Conservation (phyloP, 2,113 vertebrate species). For the Lates calcarifer region DNA sequence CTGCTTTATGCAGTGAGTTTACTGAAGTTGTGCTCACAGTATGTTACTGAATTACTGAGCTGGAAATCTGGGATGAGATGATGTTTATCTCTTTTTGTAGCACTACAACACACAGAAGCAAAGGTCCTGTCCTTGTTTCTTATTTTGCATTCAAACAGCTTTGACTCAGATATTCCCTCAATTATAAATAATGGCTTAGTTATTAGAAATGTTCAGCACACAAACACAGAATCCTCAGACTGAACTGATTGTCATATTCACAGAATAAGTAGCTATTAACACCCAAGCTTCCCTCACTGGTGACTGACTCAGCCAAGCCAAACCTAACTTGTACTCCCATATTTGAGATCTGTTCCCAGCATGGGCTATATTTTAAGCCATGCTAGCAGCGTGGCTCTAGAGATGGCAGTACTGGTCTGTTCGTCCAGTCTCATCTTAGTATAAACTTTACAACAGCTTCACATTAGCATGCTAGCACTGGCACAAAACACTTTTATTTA, state of each 20-base stretch:
- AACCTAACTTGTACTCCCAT: no score
- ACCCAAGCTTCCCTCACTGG: not conserved
- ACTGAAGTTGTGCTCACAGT: conserved; percentile 2
- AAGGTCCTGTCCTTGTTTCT: not conserved
- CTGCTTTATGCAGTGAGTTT: not conserved
- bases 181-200: not conserved
- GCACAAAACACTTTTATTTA: not conserved
- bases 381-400: no score
- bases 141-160: not conserved
- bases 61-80: conserved; percentile 28
- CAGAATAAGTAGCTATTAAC: not conserved
- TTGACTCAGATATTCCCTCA: no score
- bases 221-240: not conserved
- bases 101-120: not conserved
- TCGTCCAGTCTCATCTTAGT: no score
- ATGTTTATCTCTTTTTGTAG: not conserved
- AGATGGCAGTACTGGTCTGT: no score
- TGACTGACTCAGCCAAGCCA: not conserved
- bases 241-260: not conserved
- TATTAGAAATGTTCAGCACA: not conserved
- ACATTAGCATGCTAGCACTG: not conserved
- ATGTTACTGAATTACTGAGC: conserved; percentile 8
- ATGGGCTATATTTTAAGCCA: no score
- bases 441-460: not conserved
- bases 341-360: no score